phyloP scores from a whole-genome alignment of 2,113 vertebrate genomes.

The Leucopsar rothschildi region DNA sequence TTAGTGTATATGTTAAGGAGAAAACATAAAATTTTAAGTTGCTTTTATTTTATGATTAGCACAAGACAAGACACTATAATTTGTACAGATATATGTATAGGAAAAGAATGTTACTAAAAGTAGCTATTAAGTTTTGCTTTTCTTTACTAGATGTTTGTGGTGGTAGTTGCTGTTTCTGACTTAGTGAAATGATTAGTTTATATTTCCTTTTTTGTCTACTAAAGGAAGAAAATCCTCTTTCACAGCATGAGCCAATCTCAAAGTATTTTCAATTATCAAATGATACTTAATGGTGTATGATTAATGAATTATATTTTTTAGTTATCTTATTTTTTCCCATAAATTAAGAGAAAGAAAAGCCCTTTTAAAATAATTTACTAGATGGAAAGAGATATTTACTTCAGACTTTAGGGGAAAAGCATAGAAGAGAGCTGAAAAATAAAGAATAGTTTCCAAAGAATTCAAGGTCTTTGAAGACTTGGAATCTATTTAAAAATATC shows the following conservation, averaged over 20 bases:
- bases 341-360: background rate
- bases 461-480: slow-evolving; percentile 13
- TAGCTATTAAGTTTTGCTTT: background rate
- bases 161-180: background rate
- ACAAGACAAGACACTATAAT: background rate
- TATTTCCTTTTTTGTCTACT: background rate
- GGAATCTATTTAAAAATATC: slow-evolving; percentile 15
- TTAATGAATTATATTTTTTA: background rate
- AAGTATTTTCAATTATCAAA: background rate
- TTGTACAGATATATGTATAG: background rate
- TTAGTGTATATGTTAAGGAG: background rate
- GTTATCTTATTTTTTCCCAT: background rate
- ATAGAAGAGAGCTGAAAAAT: slow-evolving; percentile 27
- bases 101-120: background rate
- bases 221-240: background rate
- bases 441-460: slow-evolving; percentile 6
- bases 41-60: background rate
- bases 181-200: background rate
- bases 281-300: background rate
- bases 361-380: background rate
- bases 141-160: background rate
- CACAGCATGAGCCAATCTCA: background rate
- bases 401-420: background rate
- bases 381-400: background rate
- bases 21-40: background rate